Evolutionary conservation across 2,888 invertebrate species (phyloP), one percentile per base, ranked within the genome.

Genomic region (Lepidochitona cinerea): DNA sequence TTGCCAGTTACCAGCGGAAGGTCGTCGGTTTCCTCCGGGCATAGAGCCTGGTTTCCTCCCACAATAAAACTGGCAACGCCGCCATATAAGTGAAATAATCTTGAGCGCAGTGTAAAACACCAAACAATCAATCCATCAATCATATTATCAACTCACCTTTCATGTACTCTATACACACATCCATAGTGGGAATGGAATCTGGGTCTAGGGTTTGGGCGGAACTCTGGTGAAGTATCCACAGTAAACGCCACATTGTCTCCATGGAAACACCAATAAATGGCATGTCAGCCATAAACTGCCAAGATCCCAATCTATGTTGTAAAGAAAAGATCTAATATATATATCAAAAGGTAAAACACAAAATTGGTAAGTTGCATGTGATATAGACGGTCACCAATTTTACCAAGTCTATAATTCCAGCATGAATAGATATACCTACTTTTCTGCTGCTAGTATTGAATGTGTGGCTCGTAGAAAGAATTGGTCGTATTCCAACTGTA

Each of bases 261-360:
- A 82, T 80, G 33, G 91, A 90, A 12, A 91, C 84, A 74, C 85
- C 84, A 0, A 80, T 78, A 79, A 87, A 91, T 3, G 96, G 95
- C 81, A 95, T 92, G 29, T 94, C 94, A 18, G 95, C 94, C 81
- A 96, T 93, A 91, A 95, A 96, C 89, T 96, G 95, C 94, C 95
- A 95, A 1, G 95, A 94, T 9, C 95, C 95, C 76, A 95, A 92
- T 69, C 90, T 90, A 76, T 23, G 77, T 76, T 37, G 37, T 33
- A 18, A 4, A 36, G 37, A 7, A n/a, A n/a, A n/a, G n/a, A n/a
- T n/a, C n/a, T n/a, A n/a, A 41, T 41, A 41, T 41, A 14, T n/a
- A 41, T 12, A n/a, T 14, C 49, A 41, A 41, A n/a, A 14, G n/a
- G 49, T 41, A 41, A n/a, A 12, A 41, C 12, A 12, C n/a, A 41